Evolutionary conservation across 2,797 vertebrate genomes (phyloP).

Genomic region (Sphenodon punctatus): DNA sequence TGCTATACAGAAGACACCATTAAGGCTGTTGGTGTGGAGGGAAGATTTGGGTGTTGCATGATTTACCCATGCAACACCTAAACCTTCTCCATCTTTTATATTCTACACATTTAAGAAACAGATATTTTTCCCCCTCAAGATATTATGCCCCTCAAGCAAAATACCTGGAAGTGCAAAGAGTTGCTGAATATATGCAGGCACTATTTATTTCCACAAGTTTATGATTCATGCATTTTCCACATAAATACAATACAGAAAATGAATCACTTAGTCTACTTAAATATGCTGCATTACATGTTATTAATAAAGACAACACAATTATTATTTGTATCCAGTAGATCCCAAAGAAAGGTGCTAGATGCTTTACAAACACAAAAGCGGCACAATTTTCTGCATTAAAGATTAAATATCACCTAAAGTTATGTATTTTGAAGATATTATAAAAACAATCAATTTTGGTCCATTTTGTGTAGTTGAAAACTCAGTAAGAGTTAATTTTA

Average conservation of each 20-base stretch:
- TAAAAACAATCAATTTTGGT: no score
- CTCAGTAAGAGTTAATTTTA: no score
- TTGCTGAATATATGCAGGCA: neutral
- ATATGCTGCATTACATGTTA: neutral
- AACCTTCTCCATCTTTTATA: neutral
- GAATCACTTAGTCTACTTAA: neutral
- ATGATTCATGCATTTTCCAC: neutral
- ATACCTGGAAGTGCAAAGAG: neutral
- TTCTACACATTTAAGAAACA: neutral
- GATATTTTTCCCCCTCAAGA: neutral
- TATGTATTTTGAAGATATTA: no score
- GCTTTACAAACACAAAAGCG: neutral
- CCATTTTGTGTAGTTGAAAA: no score
- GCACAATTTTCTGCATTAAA: neutral
- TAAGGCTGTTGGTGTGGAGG: slow-evolving; percentile 6
- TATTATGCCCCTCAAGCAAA: neutral
- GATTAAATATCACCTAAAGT: neutral
- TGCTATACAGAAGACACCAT: neutral
- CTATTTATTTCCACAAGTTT: neutral
- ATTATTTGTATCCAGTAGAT: neutral
- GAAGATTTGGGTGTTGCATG: neutral
- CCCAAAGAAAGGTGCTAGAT: neutral
- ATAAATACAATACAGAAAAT: neutral
- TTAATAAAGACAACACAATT: neutral
- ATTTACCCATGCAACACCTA: no score